Conservation (phyloP, 2,113 vertebrate genomes). For the Hippocampus abdominalis region DNA sequence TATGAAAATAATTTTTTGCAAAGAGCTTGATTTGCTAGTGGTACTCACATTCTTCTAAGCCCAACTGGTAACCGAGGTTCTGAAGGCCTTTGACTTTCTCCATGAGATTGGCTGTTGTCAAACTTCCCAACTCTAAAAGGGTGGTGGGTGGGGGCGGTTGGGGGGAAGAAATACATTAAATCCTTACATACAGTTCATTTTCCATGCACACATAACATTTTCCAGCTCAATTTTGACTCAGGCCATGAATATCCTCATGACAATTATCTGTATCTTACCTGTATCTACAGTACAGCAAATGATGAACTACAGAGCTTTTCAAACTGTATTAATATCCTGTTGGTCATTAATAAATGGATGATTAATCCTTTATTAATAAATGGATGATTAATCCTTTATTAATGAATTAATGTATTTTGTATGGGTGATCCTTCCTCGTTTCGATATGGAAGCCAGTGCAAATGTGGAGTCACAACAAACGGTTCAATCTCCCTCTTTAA, state of each 20-base stretch:
- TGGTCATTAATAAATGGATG: no score
- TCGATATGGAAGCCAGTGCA: no score
- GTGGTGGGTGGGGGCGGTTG: not conserved
- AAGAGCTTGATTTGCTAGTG: slow-evolving; percentile 6
- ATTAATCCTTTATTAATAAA: no score
- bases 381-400: no score
- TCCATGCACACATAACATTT: not conserved
- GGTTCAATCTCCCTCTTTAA: no score
- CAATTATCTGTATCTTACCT: no score
- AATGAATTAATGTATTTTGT: no score
- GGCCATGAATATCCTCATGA: not conserved
- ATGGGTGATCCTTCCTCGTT: no score
- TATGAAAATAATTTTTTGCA: not conserved
- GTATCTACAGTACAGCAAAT: not conserved
- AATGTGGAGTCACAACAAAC: no score
- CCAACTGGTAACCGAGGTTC: slow-evolving; percentile 95
- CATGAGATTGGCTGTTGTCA: slow-evolving; percentile 97
- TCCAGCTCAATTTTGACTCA: not conserved
- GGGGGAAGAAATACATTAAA: slow-evolving; percentile 2
- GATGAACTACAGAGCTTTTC: not conserved
- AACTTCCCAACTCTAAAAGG: slow-evolving; percentile 85
- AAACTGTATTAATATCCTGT: not conserved
- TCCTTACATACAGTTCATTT: not conserved
- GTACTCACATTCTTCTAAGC: slow-evolving; percentile 97
- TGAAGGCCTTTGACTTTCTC: slow-evolving; percentile 97